Base-by-base conservation (phyloP, 2,113 vertebrate genomes). In the Dasyornis broadbenti region DNA sequence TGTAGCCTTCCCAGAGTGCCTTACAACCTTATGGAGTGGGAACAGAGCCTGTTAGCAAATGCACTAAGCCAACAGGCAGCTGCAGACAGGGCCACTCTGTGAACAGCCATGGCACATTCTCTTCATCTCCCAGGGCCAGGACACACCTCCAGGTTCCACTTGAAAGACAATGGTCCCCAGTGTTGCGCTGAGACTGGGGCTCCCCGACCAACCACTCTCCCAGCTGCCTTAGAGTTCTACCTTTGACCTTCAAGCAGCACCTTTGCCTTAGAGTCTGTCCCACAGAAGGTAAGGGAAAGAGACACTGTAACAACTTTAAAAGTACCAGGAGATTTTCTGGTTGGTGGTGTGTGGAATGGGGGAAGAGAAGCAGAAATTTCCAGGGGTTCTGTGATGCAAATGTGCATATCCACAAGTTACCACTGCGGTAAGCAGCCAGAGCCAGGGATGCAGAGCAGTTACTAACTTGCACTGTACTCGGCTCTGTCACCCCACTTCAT, bases 151-250 rank as follows among this genome's bases (percentile, higher is more conserved):
- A 6, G n/a, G n/a, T 78, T 91, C 82, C 49, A 60, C 56, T 19
- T 52, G 44, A 71, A 91, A 87, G 54, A 42, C 42, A 70, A 77
- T 15, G 77, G 50, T 42, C 45, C 19, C 18, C 50, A 79, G 30
- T 9, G 2, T 28, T 0, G 0, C 0, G 3, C 45, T 66, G 37
- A 44, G 52, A 82, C 7, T 45, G 31, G 21, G 65, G 39, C 13
- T 81, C 50, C 39, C 56, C 44, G 19, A 63, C 17, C 11, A 2
- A 28, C 15, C n/a, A 20, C 45, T 45, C 45, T 84, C 50, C 54
- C 54, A 78, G 31, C 19, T 57, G 60, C 40, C 50, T 91, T 40
- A 49, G 44, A 83, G 31, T 19, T 66, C 50, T 82, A 50, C 16
- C 60, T 69, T 22, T 77, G 70, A 75, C 82, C 31, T 85, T 82